Evolutionary conservation across 1,140 invertebrate species (phyloP), one percentile per base, ranked within the genome.

Genomic region (Globodera rostochiensis): DNA sequence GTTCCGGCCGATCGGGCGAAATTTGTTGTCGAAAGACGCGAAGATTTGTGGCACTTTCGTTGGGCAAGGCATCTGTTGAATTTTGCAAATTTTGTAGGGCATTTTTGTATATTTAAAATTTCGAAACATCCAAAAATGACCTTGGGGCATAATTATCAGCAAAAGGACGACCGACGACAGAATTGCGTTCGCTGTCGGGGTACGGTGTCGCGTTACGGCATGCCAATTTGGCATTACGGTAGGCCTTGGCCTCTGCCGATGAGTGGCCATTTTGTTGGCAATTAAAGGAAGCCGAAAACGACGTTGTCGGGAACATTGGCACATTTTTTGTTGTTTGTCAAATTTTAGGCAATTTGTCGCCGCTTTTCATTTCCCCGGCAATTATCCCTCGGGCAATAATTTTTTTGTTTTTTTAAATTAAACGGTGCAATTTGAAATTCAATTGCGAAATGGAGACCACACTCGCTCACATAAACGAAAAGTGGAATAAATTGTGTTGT

Each of bases 11-110:
- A 13, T 71, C 69, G 36, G 69, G 25, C 46, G 69, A 36, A 71
- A 47, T 71, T 47, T 47, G 69, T 71, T 71, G 69, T 11, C 46
- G 69, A 47, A 71, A 71, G 1, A 71, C 69, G 46, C 69, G 69
- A 4, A 71, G 46, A 71, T 71, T 71, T 36, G 69, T 71, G 11
- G 57, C 6, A 6, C 57, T 15, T 19, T 64, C 57, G 57, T 19
- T 64, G 57, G 57, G 15, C 6, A 15, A 64, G 5, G 57, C 57
- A 64, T 19, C 57, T 64, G 57, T 13, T 53, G 57, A 15, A 19
- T 6, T 64, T 25, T 36, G 36, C 36, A 1, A 36, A 36, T 36
- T 36, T 36, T 36, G 36, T 36, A 36, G 36, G 36, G 36, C 1
- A 36, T 36, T 36, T 36, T 36, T 36, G 36, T 36, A 36, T 36